A percentile compares a stretch with the other conserved stretches of the same genome.
Evolutionary conservation across 2,113 vertebrate species (phyloP).

Genomic region (Oryzias melastigma): DNA sequence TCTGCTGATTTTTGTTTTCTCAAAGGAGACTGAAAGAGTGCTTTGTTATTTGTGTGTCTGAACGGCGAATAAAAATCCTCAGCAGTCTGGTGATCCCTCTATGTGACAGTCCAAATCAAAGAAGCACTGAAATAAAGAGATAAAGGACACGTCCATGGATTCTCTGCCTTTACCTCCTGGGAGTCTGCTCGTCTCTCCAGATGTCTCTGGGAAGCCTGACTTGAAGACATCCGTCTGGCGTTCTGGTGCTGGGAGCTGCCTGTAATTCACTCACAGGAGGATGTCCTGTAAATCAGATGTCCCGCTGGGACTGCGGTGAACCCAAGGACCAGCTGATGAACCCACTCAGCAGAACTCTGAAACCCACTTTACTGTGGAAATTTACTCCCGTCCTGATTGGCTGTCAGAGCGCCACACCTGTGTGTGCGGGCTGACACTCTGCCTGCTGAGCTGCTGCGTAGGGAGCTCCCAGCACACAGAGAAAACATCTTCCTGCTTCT

Average conservation of each 20-base stretch:
- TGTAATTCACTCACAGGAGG: conserved; percentile 51
- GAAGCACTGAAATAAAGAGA: conserved; percentile 44
- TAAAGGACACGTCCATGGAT: conserved; percentile 23
- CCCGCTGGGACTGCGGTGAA: conserved; percentile 27
- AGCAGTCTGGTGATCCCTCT: conserved; percentile 29
- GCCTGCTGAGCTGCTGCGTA: conserved; percentile 25
- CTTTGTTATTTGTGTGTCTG: conserved; percentile 22
- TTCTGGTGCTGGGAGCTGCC: conserved; percentile 22
- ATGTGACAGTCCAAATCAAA: conserved; percentile 51
- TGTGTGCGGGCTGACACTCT: conserved; percentile 26
- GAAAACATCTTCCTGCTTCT: conserved; percentile 21
- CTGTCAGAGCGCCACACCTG: conserved; percentile 42
- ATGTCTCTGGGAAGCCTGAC: neutral
- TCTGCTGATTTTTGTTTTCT: neutral
- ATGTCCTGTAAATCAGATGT: conserved; percentile 54
- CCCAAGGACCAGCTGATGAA: conserved; percentile 63
- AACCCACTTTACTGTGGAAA: conserved; percentile 26
- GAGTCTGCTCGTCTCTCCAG: conserved; percentile 54
- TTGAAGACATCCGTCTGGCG: neutral
- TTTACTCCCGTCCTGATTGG: conserved; percentile 32
- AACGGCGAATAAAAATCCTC: conserved; percentile 41
- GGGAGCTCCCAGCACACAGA: conserved; percentile 13
- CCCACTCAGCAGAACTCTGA: conserved; percentile 47
- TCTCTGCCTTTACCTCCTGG: conserved; percentile 21
- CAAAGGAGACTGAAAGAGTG: conserved; percentile 4